Evolutionary conservation across 2,797 vertebrate genomes (phyloP), one percentile per base, ranked within the genome.

Genomic region (Muscicapa comitata): DNA sequence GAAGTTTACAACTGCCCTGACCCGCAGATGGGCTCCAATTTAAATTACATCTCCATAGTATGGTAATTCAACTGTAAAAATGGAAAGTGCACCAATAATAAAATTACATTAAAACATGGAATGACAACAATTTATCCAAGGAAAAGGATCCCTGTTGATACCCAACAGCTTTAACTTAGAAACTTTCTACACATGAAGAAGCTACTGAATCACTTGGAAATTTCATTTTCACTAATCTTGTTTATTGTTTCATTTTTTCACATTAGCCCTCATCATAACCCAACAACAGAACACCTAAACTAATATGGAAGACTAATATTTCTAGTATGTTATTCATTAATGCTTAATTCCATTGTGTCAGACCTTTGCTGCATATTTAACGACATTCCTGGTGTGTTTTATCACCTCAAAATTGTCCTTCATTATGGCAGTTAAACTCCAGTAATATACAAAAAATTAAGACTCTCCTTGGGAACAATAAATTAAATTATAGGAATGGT

Each of bases 361-460:
- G 82, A 97, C 50, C 91, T 91, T 76, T 91, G 80, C 66, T 80
- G 79, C 89, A 48, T 62, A 73, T 92, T 95, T 97, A 93, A 75
- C 72, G 83, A 58, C 83, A 75, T 54, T 67, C 87, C 92, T 45
- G 2, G 68, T 47, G 70, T 33, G 50, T 93, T 96, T 96, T 85
- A 96, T 96, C 91, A 95, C 63, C 90, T 76, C 78, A 74, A 85
- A 91, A 92, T 72, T 95, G 87, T 51, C 92, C 95, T 97, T 97
- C 91, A 96, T 95, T 96, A 93, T 37, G 73, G 75, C 86, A 94
- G 53, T 79, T 95, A 93, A 95, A 90, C 66, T 88, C 78, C 80
- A 79, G 67, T 74, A 92, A 79, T 92, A 84, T 35, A 71, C 51
- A 85, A 96, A 92, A 95, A 96, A 92, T 80, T 87, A 96, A 90